phyloP scores from a whole-genome alignment of 2,113 vertebrate genomes.

The Pitta sordida region DNA sequence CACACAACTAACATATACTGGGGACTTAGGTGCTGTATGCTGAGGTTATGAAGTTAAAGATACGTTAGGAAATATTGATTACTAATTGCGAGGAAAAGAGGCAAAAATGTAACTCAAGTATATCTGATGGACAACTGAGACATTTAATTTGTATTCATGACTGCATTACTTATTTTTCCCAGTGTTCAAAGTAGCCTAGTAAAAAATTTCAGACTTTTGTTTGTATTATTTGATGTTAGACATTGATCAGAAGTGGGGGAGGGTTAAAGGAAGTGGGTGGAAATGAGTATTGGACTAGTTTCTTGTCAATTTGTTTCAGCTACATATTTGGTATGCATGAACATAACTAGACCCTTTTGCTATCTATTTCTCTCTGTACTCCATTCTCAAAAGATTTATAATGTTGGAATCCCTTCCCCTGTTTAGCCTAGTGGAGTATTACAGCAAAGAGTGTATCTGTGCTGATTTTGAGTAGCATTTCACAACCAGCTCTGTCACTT shows the following conservation, averaged over 20 bases:
- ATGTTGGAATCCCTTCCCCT: conserved; percentile 14
- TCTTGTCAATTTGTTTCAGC: conserved; percentile 5
- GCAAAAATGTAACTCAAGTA: background rate
- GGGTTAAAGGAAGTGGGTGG: background rate
- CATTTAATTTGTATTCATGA: background rate
- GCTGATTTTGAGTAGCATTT: conserved; percentile 20
- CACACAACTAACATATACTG: background rate
- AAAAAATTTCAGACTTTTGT: background rate
- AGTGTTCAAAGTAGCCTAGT: background rate
- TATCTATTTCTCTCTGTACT: conserved; percentile 21
- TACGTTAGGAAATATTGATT: background rate
- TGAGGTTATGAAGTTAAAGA: background rate
- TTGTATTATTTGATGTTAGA: background rate
- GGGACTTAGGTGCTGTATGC: background rate
- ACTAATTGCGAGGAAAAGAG: background rate
- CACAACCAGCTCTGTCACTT: background rate
- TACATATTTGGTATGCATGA: conserved; percentile 22
- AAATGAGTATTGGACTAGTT: background rate
- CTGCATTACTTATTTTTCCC: background rate
- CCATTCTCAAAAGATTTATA: conserved; percentile 39
- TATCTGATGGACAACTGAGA: background rate
- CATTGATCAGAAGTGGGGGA: background rate
- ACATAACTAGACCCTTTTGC: conserved; percentile 5
- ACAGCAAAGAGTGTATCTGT: background rate
- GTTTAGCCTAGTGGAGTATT: conserved; percentile 20